Base-by-base conservation (phyloP, 2,888 invertebrate genomes). In the Augiades crinisus region DNA sequence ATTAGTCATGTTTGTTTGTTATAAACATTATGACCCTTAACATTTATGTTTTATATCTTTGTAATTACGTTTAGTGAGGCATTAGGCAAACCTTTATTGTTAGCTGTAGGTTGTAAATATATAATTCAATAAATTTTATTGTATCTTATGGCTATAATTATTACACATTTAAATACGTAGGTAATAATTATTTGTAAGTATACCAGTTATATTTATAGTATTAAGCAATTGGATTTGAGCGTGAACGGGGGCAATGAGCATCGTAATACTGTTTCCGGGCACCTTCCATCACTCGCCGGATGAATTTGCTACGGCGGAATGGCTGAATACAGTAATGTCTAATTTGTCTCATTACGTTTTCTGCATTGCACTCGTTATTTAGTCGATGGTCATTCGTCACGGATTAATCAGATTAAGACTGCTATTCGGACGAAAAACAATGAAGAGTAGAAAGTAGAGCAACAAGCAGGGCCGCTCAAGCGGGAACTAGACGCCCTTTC, bases 261-360 rank as follows among this genome's bases (percentile, higher is more conserved):
- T 22, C 36, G 43, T 41, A 41, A 43, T 43, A 10, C 27, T 27
- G 27, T 36, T 50, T 50, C 50, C 50, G 50, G 41, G n/a, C 13
- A 49, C 13, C 50, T 36, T 36, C 36, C 43, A 43, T 49, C 41
- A 34, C 16, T 41, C 27, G 41, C 40, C 40, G 16, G 30, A 40
- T 14, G 40, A 40, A 40, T 47, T 49, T 22, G 38, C 16, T 12
- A 12, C 36, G 19, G 30, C 12, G 13, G 16, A 19, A 13, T 19
- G 6, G 1, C 13, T 10, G 10, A 13, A 12, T 13, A 7, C 12
- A 37, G 10, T n/a, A 27, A 27, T 8, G 10, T 10, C 2, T 2
- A 8, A 5, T 24, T 24, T 24, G n/a, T n/a, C n/a, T n/a, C n/a
- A n/a, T n/a, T n/a, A n/a, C n/a, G n/a, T n/a, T n/a, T n/a, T n/a